phyloP scores from a whole-genome alignment of 2,113 vertebrate genomes.

The Zeus faber region DNA sequence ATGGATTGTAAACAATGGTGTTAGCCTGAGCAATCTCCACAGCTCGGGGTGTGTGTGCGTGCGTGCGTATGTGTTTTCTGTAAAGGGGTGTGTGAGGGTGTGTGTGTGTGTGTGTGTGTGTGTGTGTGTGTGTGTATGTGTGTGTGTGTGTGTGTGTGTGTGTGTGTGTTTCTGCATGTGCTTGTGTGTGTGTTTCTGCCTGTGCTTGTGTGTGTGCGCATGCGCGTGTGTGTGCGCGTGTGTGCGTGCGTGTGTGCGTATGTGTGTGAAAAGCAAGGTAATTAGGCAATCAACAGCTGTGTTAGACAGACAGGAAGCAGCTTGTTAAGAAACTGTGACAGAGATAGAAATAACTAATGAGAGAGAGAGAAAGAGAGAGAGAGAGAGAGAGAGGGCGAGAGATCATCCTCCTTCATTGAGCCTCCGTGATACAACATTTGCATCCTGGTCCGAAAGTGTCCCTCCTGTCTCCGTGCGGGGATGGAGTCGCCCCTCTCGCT shows the following conservation, averaged over 20 bases:
- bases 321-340: constrained; percentile 62
- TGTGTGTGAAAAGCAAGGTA: constrained; percentile 44
- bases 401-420: too few relatives aligned
- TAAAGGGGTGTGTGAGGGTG: constrained; percentile 2
- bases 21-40: constrained; percentile 10
- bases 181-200: too few relatives aligned
- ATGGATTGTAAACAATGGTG: constrained; percentile 40
- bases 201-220: too few relatives aligned
- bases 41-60: not conserved
- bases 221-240: constrained; percentile 1
- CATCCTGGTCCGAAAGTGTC: too few relatives aligned
- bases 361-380: constrained; percentile 23
- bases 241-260: constrained; percentile 16
- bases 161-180: too few relatives aligned
- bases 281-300: constrained; percentile 73
- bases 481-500: too few relatives aligned
- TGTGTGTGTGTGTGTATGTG: constrained; percentile 8
- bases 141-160: not conserved
- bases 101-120: constrained; percentile 3
- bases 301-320: constrained; percentile 66
- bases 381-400: constrained; percentile 24
- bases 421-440: too few relatives aligned
- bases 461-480: too few relatives aligned
- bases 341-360: constrained; percentile 60
- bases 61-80: constrained; percentile 2